A percentile compares a stretch with the other conserved stretches of the same genome.
These are phyloP conservation scores for Ctenopoma multispine DNA, from an alignment of 2,797 vertebrate species.

Conservation along the genomic window DNA sequence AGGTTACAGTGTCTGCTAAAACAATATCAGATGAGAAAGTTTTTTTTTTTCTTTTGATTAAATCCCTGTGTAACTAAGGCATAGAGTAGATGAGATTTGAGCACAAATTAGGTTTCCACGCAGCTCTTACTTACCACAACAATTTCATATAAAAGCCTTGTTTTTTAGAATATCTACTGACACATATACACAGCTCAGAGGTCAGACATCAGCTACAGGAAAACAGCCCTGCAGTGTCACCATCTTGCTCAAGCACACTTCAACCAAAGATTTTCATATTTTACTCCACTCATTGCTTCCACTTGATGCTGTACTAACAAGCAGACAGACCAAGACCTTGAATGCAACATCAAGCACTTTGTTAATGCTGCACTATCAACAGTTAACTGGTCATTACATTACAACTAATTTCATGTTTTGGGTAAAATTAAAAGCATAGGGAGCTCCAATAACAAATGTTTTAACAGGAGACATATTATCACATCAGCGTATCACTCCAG, in stretches of 20 bases:
- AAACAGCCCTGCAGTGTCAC: neutral
- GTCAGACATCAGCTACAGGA: neutral
- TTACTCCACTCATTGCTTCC: neutral
- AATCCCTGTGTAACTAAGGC: constrained; percentile 37
- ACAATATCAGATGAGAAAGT: constrained; percentile 62
- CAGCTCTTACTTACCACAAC: neutral
- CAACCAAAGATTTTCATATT: neutral
- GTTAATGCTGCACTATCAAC: neutral
- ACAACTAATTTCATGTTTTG: neutral
- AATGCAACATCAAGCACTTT: neutral
- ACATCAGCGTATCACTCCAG: neutral
- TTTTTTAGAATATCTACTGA: neutral
- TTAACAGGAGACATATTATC: neutral
- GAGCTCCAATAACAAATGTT: too few relatives aligned
- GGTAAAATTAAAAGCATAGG: neutral
- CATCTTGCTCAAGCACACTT: neutral
- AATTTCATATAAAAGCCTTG: neutral
- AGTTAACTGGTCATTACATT: neutral
- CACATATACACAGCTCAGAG: neutral
- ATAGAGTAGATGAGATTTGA: constrained; percentile 22
- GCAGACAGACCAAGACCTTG: neutral
- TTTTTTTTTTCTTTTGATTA: constrained; percentile 40
- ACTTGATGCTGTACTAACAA: neutral
- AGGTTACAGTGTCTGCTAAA: constrained; percentile 75
- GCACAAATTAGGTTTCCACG: constrained; percentile 17